Evolutionary conservation across 92 coral and sea anemone genomes (phyloP).

Genomic region (Porites evermanni): DNA sequence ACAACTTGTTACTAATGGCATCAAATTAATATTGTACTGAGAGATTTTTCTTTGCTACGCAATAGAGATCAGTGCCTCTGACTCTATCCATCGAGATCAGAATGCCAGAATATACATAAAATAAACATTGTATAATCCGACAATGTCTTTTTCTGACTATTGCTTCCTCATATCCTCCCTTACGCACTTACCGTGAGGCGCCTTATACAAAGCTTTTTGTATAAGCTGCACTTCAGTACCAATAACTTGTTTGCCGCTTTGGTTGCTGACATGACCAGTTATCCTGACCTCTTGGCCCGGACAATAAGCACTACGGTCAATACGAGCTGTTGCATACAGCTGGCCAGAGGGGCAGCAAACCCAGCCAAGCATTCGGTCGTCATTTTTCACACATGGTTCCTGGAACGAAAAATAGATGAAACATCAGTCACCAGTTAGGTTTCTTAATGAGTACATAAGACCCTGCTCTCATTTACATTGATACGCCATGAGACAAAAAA

Average conservation of each 20-base stretch:
- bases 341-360: constrained; percentile 27
- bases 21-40: too few relatives aligned
- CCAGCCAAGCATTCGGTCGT: constrained; percentile 27
- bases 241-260: constrained; percentile 26
- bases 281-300: constrained; percentile 52
- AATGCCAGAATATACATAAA: too few relatives aligned
- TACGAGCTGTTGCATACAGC: constrained; percentile 33
- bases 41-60: too few relatives aligned
- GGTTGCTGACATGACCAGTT: constrained; percentile 55
- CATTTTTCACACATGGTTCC: constrained; percentile 48
- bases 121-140: too few relatives aligned
- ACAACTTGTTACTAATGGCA: too few relatives aligned
- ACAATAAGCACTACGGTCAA: constrained; percentile 62
- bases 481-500: too few relatives aligned
- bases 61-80: too few relatives aligned
- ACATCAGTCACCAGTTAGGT: background rate
- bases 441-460: background rate
- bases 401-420: background rate
- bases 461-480: too few relatives aligned
- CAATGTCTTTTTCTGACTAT: too few relatives aligned
- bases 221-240: constrained; percentile 21
- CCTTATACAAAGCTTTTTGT: constrained; percentile 24
- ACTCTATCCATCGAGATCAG: too few relatives aligned
- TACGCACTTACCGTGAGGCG: constrained; percentile 9
- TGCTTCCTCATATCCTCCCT: background rate